Evolutionary conservation across 2,113 vertebrate genomes (phyloP).

Genomic region (Lontra canadensis): DNA sequence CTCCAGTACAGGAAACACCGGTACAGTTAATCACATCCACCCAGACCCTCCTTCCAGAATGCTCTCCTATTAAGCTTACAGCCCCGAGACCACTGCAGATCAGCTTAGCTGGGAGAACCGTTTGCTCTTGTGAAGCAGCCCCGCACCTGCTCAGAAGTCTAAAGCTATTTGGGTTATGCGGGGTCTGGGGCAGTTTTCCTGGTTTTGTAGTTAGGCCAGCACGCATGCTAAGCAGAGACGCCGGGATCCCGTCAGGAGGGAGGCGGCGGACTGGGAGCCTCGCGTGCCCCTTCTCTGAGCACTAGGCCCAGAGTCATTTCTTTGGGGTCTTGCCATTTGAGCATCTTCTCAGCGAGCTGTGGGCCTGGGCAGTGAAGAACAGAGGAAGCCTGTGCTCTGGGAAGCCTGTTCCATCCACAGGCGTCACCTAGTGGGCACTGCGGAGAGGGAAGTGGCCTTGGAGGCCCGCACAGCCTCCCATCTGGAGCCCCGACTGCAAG

Average conservation of each 20-base stretch:
- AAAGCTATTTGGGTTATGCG: not conserved
- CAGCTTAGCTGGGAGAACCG: not conserved
- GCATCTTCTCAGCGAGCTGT: not conserved
- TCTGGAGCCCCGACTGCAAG: not conserved
- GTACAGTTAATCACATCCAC: not conserved
- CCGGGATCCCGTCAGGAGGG: not conserved
- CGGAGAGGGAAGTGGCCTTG: constrained; percentile 17
- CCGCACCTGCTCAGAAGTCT: not conserved
- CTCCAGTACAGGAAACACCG: not conserved
- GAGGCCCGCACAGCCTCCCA: not conserved
- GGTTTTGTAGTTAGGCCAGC: not conserved
- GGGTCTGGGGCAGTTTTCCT: not conserved
- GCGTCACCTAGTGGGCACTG: constrained; percentile 83
- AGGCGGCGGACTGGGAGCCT: not conserved
- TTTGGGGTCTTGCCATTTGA: not conserved
- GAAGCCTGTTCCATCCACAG: constrained; percentile 77
- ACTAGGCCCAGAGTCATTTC: not conserved
- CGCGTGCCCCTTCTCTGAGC: not conserved
- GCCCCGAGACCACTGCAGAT: not conserved
- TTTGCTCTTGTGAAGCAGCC: not conserved
- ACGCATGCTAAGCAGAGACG: not conserved
- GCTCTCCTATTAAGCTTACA: not conserved
- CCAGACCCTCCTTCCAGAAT: not conserved
- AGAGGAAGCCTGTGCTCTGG: not conserved
- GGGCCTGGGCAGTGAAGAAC: not conserved